Evolutionary conservation across 2,113 vertebrate genomes (phyloP).

Genomic region (Lagopus leucura): DNA sequence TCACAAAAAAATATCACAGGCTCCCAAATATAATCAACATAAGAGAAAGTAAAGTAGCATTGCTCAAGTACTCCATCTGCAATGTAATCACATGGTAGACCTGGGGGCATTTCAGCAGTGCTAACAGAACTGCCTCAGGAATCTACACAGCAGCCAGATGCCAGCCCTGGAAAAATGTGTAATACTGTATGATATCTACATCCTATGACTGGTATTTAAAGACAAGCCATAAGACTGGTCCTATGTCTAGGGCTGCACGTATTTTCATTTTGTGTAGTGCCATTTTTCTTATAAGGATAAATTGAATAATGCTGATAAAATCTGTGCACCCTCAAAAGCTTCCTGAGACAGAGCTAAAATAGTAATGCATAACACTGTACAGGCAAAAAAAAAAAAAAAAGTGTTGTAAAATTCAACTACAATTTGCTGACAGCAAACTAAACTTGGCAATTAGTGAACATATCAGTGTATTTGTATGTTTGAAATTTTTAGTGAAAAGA

Average conservation of each 20-base stretch:
- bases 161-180: conserved; percentile 16
- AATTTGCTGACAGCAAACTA: not conserved
- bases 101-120: not conserved
- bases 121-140: conserved; percentile 37
- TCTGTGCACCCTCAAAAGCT: fast-evolving
- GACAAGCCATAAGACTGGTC: not conserved
- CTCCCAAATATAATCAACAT: not conserved
- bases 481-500: not conserved
- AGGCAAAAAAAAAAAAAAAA: not conserved
- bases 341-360: not conserved
- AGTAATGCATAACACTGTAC: not conserved
- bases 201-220: not conserved
- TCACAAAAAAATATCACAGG: not conserved
- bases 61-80: conserved; percentile 31
- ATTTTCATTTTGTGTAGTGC: not conserved
- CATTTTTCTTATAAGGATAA: not conserved
- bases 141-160: conserved; percentile 51
- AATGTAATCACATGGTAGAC: not conserved
- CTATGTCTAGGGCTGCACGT: not conserved
- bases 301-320: not conserved
- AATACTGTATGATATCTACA: not conserved
- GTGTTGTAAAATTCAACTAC: not conserved
- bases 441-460: not conserved
- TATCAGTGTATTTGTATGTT: not conserved
- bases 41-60: not conserved